Percentiles rank a stretch among this genome's conserved stretches.
These are phyloP conservation scores for Ailurus styani DNA, from an alignment of 2,113 vertebrate genomes.

Conservation along the genomic window DNA sequence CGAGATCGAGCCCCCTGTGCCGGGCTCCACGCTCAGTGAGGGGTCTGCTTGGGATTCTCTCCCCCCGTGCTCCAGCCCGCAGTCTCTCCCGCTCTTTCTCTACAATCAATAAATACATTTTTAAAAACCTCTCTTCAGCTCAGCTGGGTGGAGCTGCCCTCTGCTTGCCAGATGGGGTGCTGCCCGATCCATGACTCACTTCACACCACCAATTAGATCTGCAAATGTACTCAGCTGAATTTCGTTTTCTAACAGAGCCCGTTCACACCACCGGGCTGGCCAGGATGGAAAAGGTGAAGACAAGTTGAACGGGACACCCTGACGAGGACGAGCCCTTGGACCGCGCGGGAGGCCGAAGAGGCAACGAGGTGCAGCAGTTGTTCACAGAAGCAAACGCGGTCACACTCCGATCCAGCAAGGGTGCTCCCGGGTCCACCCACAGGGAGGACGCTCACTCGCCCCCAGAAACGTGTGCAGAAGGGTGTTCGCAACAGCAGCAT, in stretches of 20 bases:
- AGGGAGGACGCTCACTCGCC: rapidly evolving
- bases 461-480: rapidly evolving
- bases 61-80: background rate
- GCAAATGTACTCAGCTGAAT: background rate
- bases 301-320: rapidly evolving
- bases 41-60: background rate
- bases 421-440: rapidly evolving
- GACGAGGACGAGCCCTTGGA: rapidly evolving
- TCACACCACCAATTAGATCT: background rate
- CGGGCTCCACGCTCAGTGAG: background rate
- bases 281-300: background rate
- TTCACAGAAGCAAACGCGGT: rapidly evolving
- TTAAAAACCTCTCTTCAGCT: background rate
- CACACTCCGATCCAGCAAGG: background rate
- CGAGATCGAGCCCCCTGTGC: background rate
- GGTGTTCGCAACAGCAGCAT: background rate
- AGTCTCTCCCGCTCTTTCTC: background rate
- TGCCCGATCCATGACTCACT: background rate
- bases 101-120: background rate
- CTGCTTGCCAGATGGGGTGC: background rate
- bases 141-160: background rate
- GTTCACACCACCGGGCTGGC: background rate
- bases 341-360: rapidly evolving
- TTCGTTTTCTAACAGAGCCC: background rate
- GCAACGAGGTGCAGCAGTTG: rapidly evolving